Base-by-base conservation (phyloP, 1,140 invertebrate genomes). In the Philopotamus ludificatus region DNA sequence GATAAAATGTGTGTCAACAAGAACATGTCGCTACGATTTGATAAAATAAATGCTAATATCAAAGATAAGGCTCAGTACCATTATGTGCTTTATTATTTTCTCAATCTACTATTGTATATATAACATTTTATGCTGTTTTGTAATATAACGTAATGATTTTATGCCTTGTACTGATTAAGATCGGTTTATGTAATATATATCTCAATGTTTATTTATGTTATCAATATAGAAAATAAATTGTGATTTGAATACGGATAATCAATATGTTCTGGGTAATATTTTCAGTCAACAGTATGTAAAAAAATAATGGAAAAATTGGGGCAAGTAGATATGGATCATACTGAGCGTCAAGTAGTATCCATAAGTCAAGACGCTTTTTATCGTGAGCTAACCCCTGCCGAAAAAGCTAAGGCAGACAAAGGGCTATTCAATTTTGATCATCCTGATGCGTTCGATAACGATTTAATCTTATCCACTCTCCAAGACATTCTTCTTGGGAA, bases 341-440 rank as follows among this genome's bases (percentile, higher is more conserved):
- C 88, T 63, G 88, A 97, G 73, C 81, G 94, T 58, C 89, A 94
- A 74, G 96, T 99, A 1, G 89, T 94, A 10, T 91, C 92, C 70
- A 96, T 99, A 71, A 94, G 93, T 51, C 94, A 97, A 75, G 97
- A 99, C 72, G 93, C 92, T 57, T 99, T 99, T 81, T 99, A 99
- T 77, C 85, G 91, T 50, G 87, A 94, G 67, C 82, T 99, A 20
- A 90, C 86, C 10, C 79, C 85, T 1, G 86, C 88, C 9, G 94
- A 99, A 75, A 89, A 89, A 72, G 72, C 85, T 0, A 88, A 89
- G 74, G 96, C 95, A n/a, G 85, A 88, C 53, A 90, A 90, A 72
- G 96, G 97, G 49, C 86, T 92, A 65, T 99, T 93, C 73, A 97
- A 99, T 81, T 99, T 99, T 81, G 97, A 99, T 80, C 97, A 99